phyloP scores from a whole-genome alignment of 2,888 invertebrate species.

The Chironomus riparius region DNA sequence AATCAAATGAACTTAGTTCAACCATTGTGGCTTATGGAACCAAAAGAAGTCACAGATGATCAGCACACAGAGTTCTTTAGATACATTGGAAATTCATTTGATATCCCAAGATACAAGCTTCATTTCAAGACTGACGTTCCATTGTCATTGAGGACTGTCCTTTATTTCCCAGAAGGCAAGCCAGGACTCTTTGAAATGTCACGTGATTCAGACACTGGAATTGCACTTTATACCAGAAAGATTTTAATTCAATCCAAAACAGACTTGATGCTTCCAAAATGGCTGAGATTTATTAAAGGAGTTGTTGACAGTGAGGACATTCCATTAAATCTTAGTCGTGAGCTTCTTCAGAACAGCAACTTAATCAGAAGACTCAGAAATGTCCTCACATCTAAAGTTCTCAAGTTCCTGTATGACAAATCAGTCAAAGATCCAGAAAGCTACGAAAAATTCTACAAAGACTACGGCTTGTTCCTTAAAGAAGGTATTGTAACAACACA shows the following conservation, averaged over 20 bases:
- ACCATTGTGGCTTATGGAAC: slow-evolving; percentile 89
- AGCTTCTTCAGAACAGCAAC: slow-evolving; percentile 86
- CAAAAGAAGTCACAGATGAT: slow-evolving; percentile 73
- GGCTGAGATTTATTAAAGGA: slow-evolving; percentile 92
- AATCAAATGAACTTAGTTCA: slow-evolving; percentile 80
- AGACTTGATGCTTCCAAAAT: slow-evolving; percentile 84
- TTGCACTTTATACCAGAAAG: slow-evolving; percentile 85
- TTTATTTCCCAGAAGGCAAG: slow-evolving; percentile 91
- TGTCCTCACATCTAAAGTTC: slow-evolving; percentile 71
- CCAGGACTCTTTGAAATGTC: slow-evolving; percentile 87
- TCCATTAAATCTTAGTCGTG: slow-evolving; percentile 92
- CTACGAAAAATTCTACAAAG: slow-evolving; percentile 79
- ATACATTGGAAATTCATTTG: slow-evolving; percentile 77
- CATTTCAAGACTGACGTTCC: slow-evolving; percentile 77
- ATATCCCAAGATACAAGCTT: slow-evolving; percentile 77
- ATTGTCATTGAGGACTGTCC: slow-evolving; percentile 64
- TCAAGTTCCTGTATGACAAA: slow-evolving; percentile 78
- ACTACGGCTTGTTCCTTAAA: slow-evolving; percentile 87
- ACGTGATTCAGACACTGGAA: slow-evolving; percentile 72
- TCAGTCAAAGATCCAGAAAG: slow-evolving; percentile 72
- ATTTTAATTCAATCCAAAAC: slow-evolving; percentile 87
- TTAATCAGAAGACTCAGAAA: slow-evolving; percentile 76
- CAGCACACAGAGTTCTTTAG: slow-evolving; percentile 91
- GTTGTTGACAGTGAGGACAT: slow-evolving; percentile 99
- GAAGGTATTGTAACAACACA: slow-evolving; percentile 87